Evolutionary conservation across 2,797 vertebrate genomes (phyloP).

Genomic region (Tenualosa thibaudeaui): DNA sequence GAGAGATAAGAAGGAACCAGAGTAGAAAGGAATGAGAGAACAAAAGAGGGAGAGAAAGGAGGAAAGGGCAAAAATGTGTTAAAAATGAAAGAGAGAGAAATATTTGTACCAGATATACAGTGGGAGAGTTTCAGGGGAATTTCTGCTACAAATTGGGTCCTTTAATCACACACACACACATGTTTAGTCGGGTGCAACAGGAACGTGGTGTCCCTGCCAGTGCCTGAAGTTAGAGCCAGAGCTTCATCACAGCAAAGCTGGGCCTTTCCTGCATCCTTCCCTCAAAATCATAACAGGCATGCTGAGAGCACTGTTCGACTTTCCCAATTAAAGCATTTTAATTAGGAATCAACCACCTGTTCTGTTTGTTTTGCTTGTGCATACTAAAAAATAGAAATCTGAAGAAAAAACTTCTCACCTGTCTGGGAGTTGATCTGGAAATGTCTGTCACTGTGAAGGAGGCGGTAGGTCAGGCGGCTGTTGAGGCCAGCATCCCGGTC

Average conservation of each 20-base stretch:
- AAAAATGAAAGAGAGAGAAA: neutral
- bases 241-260: constrained; percentile 18
- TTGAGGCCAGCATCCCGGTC: constrained; percentile 91
- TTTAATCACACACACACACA: neutral
- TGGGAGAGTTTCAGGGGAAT: neutral
- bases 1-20: neutral
- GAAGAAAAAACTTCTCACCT: constrained; percentile 70
- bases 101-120: neutral
- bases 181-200: neutral
- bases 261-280: neutral
- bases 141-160: neutral
- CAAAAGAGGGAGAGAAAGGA: neutral
- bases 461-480: constrained; percentile 86
- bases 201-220: constrained; percentile 22
- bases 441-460: constrained; percentile 80
- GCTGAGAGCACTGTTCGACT: neutral
- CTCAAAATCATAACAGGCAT: constrained; percentile 20
- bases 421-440: constrained; percentile 94
- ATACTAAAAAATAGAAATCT: neutral
- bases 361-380: neutral
- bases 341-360: neutral
- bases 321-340: neutral
- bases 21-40: neutral
- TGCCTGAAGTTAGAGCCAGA: constrained; percentile 16
- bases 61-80: neutral